Conservation (phyloP, 2,888 invertebrate species). For the Argyresthia goedartella region DNA sequence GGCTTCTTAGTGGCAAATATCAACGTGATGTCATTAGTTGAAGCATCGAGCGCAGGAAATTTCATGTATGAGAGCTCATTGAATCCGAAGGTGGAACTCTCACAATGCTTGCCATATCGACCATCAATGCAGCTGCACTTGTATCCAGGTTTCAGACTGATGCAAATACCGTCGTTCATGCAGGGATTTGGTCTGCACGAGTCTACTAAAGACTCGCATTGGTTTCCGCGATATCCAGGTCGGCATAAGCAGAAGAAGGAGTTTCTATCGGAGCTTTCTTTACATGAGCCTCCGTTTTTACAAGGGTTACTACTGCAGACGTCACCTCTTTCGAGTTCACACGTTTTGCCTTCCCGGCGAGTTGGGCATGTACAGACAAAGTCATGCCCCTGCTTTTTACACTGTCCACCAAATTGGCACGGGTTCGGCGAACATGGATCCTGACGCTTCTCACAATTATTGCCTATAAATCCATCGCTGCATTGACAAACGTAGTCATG, state of each 20-base stretch:
- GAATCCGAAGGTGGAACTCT: conserved; percentile 91
- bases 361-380: conserved; percentile 87
- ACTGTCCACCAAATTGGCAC: conserved; percentile 87
- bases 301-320: conserved; percentile 90
- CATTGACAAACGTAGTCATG: conserved; percentile 87
- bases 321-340: conserved; percentile 87
- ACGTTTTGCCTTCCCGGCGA: conserved; percentile 84
- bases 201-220: conserved; percentile 90
- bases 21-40: conserved; percentile 91
- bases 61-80: conserved; percentile 90
- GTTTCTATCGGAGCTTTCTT: conserved; percentile 87
- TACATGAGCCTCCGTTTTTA: conserved; percentile 91
- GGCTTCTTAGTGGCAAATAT: conserved; percentile 91
- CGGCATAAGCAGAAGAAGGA: conserved; percentile 94
- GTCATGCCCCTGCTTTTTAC: conserved; percentile 85
- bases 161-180: conserved; percentile 88
- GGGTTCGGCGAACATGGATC: conserved; percentile 94
- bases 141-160: conserved; percentile 89
- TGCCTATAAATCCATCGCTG: conserved; percentile 86
- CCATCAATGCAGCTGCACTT: conserved; percentile 89
- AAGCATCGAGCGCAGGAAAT: conserved; percentile 87
- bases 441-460: conserved; percentile 85
- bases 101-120: conserved; percentile 91
- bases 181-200: conserved; percentile 96
- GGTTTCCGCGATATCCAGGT: conserved; percentile 91